Evolutionary conservation across 2,888 invertebrate species (phyloP).

Genomic region (Ichneumoninae sp.): DNA sequence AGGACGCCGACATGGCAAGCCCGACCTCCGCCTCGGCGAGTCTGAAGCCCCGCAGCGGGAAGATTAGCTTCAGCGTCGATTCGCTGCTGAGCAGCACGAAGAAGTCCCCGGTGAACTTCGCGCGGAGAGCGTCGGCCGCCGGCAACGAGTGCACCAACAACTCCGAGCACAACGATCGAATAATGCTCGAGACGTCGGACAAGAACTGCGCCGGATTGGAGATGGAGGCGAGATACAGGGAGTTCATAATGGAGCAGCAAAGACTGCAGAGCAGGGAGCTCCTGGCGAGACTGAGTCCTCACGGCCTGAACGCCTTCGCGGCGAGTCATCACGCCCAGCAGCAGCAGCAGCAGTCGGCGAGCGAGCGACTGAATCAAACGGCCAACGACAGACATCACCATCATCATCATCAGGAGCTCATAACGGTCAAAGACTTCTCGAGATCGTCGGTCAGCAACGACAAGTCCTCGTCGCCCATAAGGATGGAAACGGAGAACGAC

Average conservation of each 20-base stretch:
- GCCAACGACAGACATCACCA: constrained; percentile 61
- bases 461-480: constrained; percentile 78
- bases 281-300: constrained; percentile 80
- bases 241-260: constrained; percentile 80
- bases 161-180: constrained; percentile 53
- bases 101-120: constrained; percentile 73
- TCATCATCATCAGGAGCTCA: constrained; percentile 75
- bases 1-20: constrained; percentile 79
- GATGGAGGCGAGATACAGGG: constrained; percentile 80
- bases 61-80: constrained; percentile 91
- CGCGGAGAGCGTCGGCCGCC: constrained; percentile 68
- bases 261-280: constrained; percentile 80
- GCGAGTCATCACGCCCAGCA: constrained; percentile 74
- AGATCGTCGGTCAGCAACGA: constrained; percentile 75
- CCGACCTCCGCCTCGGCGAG: constrained; percentile 81
- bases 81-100: constrained; percentile 86
- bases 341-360: constrained; percentile 68
- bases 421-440: constrained; percentile 82
- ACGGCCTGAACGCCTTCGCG: constrained; percentile 73
- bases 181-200: constrained; percentile 70
- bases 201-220: constrained; percentile 74
- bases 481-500: constrained; percentile 74
- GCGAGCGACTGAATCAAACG: constrained; percentile 55
- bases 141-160: constrained; percentile 68
- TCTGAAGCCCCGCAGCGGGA: constrained; percentile 84